phyloP scores from a whole-genome alignment of 2,888 invertebrate genomes.

The Thecophora atra region DNA sequence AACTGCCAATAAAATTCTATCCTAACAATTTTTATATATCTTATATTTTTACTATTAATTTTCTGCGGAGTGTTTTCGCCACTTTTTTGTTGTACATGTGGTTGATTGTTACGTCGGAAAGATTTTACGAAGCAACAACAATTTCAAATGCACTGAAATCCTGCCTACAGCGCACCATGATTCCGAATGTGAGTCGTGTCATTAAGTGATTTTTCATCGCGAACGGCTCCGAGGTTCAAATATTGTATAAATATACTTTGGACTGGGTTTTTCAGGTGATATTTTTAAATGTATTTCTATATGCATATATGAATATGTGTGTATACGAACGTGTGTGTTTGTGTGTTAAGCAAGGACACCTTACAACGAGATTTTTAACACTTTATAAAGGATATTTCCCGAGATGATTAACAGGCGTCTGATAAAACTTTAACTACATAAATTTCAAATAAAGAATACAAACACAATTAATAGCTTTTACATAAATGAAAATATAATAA shows the following conservation, averaged over 20 bases:
- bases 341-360: background rate
- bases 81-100: background rate
- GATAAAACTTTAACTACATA: no score
- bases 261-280: no score
- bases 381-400: no score
- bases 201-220: slow-evolving; percentile 65
- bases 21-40: no score
- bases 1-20: no score
- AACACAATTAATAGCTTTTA: no score
- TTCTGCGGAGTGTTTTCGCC: background rate
- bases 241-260: slow-evolving; percentile 8
- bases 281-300: background rate
- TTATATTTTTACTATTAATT: background rate
- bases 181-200: slow-evolving; percentile 58
- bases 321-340: background rate
- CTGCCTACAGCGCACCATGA: slow-evolving; percentile 43
- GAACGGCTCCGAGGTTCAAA: slow-evolving; percentile 56
- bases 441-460: no score
- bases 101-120: background rate
- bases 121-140: background rate
- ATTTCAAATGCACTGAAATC: slow-evolving; percentile 36
- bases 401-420: no score
- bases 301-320: slow-evolving; percentile 38
- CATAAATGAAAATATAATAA: no score
- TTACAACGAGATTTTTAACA: background rate